Conservation (phyloP, 1,140 invertebrate genomes). For the Drosophila truncata region DNA sequence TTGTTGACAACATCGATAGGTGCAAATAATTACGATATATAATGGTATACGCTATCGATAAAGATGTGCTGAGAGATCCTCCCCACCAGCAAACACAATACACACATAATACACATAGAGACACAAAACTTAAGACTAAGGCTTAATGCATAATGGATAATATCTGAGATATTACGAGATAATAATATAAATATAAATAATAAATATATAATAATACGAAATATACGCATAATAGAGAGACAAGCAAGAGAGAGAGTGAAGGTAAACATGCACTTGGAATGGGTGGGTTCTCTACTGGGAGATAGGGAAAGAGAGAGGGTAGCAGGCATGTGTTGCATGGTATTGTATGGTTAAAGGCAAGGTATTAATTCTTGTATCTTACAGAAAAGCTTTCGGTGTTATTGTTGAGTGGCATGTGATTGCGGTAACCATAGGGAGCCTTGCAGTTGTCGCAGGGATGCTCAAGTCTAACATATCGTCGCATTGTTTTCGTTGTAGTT, state of each 20-base stretch:
- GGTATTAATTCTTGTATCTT: constrained; percentile 63
- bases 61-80: constrained; percentile 26
- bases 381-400: constrained; percentile 87
- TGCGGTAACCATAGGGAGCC: constrained; percentile 88
- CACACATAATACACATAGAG: constrained; percentile 17
- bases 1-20: constrained; percentile 35
- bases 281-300: background rate
- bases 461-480: constrained; percentile 61
- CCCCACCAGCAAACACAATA: constrained; percentile 13
- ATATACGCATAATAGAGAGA: constrained; percentile 6
- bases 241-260: background rate
- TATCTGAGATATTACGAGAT: constrained; percentile 10
- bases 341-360: constrained; percentile 4
- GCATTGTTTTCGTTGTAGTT: constrained; percentile 17
- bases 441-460: constrained; percentile 86
- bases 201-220: constrained; percentile 1
- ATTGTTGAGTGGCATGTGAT: constrained; percentile 88
- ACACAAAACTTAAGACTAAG: constrained; percentile 14
- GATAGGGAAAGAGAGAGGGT: too few species aligned
- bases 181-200: background rate
- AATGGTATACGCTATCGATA: constrained; percentile 24
- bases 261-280: constrained; percentile 13
- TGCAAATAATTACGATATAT: constrained; percentile 40
- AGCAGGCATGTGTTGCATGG: too few species aligned
- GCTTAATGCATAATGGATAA: constrained; percentile 20